Conservation (phyloP, 2,888 invertebrate genomes). For the Camptogramma bilineatum region DNA sequence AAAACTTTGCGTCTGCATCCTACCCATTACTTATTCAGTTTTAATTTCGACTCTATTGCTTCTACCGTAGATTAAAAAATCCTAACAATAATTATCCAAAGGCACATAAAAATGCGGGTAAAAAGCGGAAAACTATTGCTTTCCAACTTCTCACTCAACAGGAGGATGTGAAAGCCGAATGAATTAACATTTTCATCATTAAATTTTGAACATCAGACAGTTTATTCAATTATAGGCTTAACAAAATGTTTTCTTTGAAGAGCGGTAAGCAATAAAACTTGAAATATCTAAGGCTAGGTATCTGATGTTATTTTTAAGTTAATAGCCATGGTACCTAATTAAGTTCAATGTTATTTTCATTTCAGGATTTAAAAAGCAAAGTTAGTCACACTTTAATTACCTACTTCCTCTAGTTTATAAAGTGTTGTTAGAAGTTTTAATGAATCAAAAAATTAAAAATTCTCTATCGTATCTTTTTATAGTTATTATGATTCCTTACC, state of each 20-base stretch:
- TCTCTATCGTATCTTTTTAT: no score
- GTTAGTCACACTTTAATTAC: neutral
- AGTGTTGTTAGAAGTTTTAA: neutral
- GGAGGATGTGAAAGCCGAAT: neutral
- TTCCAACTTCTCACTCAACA: constrained; percentile 8
- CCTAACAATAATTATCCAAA: constrained; percentile 10
- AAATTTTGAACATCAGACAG: neutral
- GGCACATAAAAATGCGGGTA: constrained; percentile 24
- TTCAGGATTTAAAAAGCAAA: neutral
- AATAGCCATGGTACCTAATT: constrained; percentile 2
- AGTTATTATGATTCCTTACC: no score
- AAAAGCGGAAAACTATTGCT: constrained; percentile 21
- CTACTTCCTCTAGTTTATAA: constrained; percentile 4
- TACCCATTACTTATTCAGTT: constrained; percentile 34
- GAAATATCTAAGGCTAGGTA: constrained; percentile 15
- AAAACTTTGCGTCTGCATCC: constrained; percentile 36
- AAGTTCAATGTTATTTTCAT: constrained; percentile 9
- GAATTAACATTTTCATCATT: neutral
- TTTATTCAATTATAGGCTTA: neutral
- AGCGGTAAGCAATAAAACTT: constrained; percentile 8
- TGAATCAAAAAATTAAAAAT: no score
- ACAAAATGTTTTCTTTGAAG: constrained; percentile 11
- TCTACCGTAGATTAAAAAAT: constrained; percentile 3
- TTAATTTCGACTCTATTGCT: constrained; percentile 34
- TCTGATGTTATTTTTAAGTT: neutral